phyloP scores from a whole-genome alignment of 1,140 invertebrate species.

The Spodoptera litura region DNA sequence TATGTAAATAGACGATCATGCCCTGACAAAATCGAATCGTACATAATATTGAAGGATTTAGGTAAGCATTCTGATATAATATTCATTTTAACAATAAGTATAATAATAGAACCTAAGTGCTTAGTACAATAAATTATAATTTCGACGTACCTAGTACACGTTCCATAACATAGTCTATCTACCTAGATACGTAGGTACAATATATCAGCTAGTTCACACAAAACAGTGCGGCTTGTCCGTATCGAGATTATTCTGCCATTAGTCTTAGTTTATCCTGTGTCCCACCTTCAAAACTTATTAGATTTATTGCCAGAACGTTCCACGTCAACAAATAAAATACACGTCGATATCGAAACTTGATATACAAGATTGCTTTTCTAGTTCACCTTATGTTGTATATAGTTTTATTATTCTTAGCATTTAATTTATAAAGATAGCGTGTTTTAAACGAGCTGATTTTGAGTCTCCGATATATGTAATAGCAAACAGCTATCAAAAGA shows the following conservation, averaged over 20 bases:
- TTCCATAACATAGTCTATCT: not conserved
- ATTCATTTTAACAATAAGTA: too few species aligned
- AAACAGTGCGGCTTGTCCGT: slow-evolving; percentile 4
- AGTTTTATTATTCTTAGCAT: too few species aligned
- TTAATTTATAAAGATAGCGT: too few species aligned
- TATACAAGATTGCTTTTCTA: not conserved
- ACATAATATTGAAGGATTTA: too few species aligned
- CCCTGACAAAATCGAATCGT: too few species aligned
- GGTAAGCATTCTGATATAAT: too few species aligned
- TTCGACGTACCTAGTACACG: too few species aligned
- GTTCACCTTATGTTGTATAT: not conserved
- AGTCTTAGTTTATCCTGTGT: slow-evolving; percentile 42
- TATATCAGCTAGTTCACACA: slow-evolving; percentile 26
- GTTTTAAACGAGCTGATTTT: too few species aligned
- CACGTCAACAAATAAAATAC: slow-evolving; percentile 12
- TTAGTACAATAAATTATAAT: not conserved
- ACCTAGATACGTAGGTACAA: not conserved
- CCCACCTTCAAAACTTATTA: slow-evolving; percentile 39
- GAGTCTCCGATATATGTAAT: too few species aligned
- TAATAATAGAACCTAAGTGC: not conserved
- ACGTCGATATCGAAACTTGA: not conserved
- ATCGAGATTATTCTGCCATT: slow-evolving; percentile 40
- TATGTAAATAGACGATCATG: too few species aligned
- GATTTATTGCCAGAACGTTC: slow-evolving; percentile 33
- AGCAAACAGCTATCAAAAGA: too few species aligned